Conservation (phyloP, 2,113 vertebrate genomes). For the Rhagologus leucostigma region DNA sequence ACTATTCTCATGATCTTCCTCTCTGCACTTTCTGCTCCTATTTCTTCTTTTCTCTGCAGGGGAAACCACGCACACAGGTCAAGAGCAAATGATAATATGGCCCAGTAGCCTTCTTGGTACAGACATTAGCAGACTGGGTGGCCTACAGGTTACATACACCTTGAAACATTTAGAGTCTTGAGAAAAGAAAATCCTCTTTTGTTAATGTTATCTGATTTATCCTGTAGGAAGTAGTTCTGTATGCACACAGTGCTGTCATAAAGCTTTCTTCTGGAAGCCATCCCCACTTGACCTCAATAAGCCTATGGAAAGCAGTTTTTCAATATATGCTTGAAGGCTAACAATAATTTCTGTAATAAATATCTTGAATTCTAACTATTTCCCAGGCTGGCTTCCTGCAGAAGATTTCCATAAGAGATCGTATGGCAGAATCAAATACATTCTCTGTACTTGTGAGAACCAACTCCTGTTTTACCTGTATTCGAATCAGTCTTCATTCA, state of each 20-base stretch:
- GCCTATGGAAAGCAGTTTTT: neutral
- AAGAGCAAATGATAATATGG: neutral
- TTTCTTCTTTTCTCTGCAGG: neutral
- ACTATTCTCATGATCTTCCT: neutral
- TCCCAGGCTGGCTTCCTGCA: neutral
- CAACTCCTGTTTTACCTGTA: neutral
- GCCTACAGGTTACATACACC: neutral
- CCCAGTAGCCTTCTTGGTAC: neutral
- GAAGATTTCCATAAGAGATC: neutral
- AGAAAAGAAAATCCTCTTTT: neutral
- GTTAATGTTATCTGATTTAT: neutral
- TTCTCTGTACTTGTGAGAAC: neutral
- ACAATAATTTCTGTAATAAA: neutral
- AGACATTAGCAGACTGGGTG: neutral
- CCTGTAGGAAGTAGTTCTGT: neutral
- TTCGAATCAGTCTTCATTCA: neutral
- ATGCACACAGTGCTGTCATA: neutral
- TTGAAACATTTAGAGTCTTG: neutral
- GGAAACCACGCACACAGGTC: neutral
- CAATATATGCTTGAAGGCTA: neutral
- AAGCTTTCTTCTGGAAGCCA: neutral
- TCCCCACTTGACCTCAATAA: neutral
- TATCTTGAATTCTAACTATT: neutral
- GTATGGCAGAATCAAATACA: neutral
- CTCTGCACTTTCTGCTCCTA: neutral